A percentile compares a stretch with the other conserved stretches of the same genome.
Conservation (phyloP, 2,888 invertebrate species). For the Mythimna loreyi region DNA sequence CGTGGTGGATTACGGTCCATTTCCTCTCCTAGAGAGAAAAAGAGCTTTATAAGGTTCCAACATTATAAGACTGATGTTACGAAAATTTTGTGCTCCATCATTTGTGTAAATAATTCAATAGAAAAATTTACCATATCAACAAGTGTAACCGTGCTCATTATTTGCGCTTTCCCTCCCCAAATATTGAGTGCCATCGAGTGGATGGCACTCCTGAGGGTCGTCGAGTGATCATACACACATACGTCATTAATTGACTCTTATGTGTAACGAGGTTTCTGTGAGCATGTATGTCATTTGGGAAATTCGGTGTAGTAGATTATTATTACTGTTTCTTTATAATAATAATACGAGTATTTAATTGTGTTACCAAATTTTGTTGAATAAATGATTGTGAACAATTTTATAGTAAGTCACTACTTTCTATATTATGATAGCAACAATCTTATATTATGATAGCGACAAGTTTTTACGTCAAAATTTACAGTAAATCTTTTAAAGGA, state of each 20-base stretch:
- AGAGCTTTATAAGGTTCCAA: no score
- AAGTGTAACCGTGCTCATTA: constrained; percentile 53
- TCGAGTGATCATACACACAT: constrained; percentile 40
- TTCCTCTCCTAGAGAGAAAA: no score
- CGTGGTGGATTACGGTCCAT: no score
- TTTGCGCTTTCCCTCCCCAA: constrained; percentile 57
- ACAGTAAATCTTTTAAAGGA: no score
- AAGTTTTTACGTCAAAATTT: no score
- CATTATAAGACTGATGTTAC: no score
- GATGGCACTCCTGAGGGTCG: constrained; percentile 42
- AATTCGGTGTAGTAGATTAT: background rate
- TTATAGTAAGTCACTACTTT: no score
- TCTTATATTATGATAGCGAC: no score
- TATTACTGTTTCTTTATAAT: background rate
- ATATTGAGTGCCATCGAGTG: constrained; percentile 55
- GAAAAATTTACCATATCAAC: constrained; percentile 17
- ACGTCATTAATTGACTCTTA: constrained; percentile 51
- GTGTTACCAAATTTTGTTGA: no score
- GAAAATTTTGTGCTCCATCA: background rate
- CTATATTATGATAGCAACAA: no score
- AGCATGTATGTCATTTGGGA: background rate
- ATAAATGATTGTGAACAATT: no score
- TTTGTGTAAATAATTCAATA: background rate
- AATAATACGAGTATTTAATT: no score
- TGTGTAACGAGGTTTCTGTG: constrained; percentile 16